A percentile compares a stretch with the other conserved stretches of the same genome.
phyloP scores from a whole-genome alignment of 2,888 invertebrate species.

The Eubasilissa splendida region DNA sequence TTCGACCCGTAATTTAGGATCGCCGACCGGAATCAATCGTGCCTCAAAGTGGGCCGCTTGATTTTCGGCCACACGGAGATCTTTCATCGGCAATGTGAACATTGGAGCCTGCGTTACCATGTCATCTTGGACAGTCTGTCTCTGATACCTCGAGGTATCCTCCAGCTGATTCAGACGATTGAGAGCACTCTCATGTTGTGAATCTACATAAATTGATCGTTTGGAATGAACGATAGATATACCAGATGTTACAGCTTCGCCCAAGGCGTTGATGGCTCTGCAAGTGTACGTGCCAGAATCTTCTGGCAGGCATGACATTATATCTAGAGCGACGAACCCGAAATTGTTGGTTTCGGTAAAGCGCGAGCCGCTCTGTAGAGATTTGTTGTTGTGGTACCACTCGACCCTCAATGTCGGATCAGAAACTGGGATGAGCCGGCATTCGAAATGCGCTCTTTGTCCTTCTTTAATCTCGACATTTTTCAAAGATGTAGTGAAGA shows the following conservation, averaged over 20 bases:
- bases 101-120: conserved; percentile 89
- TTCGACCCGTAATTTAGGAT: conserved; percentile 92
- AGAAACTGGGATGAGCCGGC: conserved; percentile 93
- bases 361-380: conserved; percentile 93
- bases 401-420: conserved; percentile 95
- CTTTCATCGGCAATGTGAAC: conserved; percentile 92
- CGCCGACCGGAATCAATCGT: conserved; percentile 93
- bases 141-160: conserved; percentile 83
- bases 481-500: conserved; percentile 93
- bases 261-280: conserved; percentile 91
- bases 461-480: conserved; percentile 95
- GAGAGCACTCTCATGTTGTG: conserved; percentile 90
- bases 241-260: conserved; percentile 94
- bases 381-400: conserved; percentile 94
- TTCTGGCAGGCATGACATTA: conserved; percentile 95
- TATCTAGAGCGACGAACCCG: conserved; percentile 97
- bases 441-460: conserved; percentile 95
- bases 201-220: conserved; percentile 89
- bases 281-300: conserved; percentile 97
- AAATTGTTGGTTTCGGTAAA: conserved; percentile 98
- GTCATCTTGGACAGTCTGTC: conserved; percentile 84
- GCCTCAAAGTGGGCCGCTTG: conserved; percentile 96
- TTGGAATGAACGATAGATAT: conserved; percentile 87
- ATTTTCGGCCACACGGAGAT: conserved; percentile 89
- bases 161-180: conserved; percentile 87